These are phyloP conservation scores for Channa striata DNA, from an alignment of 2,797 vertebrate species.

Conservation along the genomic window DNA sequence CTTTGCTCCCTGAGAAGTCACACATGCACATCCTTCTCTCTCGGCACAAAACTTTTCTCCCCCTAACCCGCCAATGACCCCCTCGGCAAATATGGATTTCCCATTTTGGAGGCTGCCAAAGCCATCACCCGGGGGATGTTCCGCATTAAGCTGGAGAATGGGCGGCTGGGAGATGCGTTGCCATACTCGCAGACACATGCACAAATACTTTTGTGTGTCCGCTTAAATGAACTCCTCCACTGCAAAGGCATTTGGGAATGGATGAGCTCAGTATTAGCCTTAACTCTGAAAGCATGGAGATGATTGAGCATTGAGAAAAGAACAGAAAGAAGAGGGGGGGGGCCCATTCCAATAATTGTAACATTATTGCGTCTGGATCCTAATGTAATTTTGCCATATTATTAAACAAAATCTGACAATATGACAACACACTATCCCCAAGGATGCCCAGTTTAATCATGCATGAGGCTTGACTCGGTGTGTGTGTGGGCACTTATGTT, in stretches of 20 bases:
- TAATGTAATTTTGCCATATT: conserved; percentile 86
- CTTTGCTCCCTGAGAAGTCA: conserved; percentile 77
- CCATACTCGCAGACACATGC: conserved; percentile 85
- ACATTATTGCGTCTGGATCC: conserved; percentile 84
- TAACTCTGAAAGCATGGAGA: conserved; percentile 81
- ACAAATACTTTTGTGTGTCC: conserved; percentile 87
- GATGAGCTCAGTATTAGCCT: conserved; percentile 86
- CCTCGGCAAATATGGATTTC: conserved; percentile 87
- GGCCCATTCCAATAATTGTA: conserved; percentile 81
- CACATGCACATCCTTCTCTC: conserved; percentile 73
- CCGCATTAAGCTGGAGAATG: conserved; percentile 87
- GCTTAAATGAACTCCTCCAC: conserved; percentile 86
- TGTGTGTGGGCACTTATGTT: conserved; percentile 45
- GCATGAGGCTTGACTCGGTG: conserved; percentile 69
- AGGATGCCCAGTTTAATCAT: conserved; percentile 80
- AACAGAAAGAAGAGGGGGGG: conserved; percentile 59
- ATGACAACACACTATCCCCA: conserved; percentile 82
- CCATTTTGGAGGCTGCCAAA: conserved; percentile 88
- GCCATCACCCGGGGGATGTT: conserved; percentile 88
- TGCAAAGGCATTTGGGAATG: conserved; percentile 85
- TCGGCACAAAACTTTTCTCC: conserved; percentile 82
- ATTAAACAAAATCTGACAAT: conserved; percentile 85
- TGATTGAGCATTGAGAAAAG: conserved; percentile 78
- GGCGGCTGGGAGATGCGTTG: conserved; percentile 83
- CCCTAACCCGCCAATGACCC: conserved; percentile 85